These are phyloP conservation scores for Harpagoxenus sublaevis DNA, from an alignment of 2,888 invertebrate species.

Conservation along the genomic window DNA sequence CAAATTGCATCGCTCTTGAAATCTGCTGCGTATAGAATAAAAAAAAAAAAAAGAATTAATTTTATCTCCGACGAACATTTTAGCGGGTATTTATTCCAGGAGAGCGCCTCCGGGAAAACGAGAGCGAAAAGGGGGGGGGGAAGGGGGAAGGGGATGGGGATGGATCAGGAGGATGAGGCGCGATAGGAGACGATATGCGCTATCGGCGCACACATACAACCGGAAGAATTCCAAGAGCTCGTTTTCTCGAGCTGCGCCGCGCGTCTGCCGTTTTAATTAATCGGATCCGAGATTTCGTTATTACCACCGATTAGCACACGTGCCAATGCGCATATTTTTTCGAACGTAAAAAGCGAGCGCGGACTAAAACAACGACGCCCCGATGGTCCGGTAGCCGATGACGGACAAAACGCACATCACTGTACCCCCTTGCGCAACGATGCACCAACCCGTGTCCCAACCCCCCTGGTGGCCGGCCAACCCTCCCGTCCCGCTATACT, in stretches of 20 bases:
- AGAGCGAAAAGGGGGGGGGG: background rate
- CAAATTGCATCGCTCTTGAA: conserved; percentile 40
- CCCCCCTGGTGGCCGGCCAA: conserved; percentile 31
- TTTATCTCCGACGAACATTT: conserved; percentile 46
- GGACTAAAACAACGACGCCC: conserved; percentile 81
- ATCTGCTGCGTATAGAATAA: background rate
- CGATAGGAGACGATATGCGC: conserved; percentile 21
- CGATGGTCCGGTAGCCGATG: conserved; percentile 81
- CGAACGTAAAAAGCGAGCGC: conserved; percentile 83
- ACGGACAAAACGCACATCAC: conserved; percentile 83
- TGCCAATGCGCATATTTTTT: conserved; percentile 85
- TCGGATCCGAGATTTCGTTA: conserved; percentile 82
- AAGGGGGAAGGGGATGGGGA: background rate
- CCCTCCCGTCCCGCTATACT: conserved; percentile 25
- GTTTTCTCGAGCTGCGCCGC: conserved; percentile 74
- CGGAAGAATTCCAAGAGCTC: conserved; percentile 68
- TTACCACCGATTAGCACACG: conserved; percentile 84
- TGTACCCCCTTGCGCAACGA: conserved; percentile 63
- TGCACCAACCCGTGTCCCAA: conserved; percentile 48
- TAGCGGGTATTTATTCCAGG: conserved; percentile 43
- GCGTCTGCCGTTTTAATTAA: conserved; percentile 81
- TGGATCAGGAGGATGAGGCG: background rate
- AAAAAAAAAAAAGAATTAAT: conserved; percentile 35
- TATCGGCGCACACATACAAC: conserved; percentile 51
- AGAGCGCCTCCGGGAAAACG: conserved; percentile 36